These are phyloP conservation scores for Tipula unca DNA, from an alignment of 2,888 invertebrate species.

Conservation along the genomic window DNA sequence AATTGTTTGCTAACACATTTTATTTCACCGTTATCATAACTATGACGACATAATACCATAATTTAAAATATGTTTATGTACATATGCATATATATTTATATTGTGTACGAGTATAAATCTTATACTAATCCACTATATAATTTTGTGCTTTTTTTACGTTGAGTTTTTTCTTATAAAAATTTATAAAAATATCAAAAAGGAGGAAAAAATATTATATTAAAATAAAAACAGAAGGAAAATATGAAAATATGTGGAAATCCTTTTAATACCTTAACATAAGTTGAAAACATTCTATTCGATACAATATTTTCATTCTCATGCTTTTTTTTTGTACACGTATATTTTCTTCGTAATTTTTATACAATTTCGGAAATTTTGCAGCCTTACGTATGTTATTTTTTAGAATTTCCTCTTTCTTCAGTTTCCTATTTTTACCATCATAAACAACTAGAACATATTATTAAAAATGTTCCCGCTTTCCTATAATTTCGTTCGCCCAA, in stretches of 20 bases:
- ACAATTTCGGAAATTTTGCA: not conserved
- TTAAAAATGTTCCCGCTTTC: not conserved
- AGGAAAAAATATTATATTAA: not conserved
- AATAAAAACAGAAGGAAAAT: not conserved
- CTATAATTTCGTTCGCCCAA: not conserved
- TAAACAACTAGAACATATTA: not conserved
- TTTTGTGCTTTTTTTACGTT: not conserved
- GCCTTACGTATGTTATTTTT: not conserved
- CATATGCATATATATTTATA: not conserved
- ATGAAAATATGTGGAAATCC: conserved; percentile 19
- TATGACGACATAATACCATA: not conserved
- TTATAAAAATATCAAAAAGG: not conserved
- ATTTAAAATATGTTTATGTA: not conserved
- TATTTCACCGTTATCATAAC: not conserved
- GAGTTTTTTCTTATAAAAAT: not conserved
- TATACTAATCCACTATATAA: not conserved
- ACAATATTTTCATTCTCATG: not conserved
- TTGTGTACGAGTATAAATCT: not conserved
- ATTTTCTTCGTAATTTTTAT: not conserved
- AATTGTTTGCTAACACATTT: not conserved
- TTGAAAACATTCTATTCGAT: conserved; percentile 2
- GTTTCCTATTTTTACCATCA: not conserved
- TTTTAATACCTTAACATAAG: conserved; percentile 18
- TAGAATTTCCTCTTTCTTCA: not conserved
- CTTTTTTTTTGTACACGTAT: not conserved